Evolutionary conservation across 2,113 vertebrate species (phyloP).

Genomic region (Progne subis): DNA sequence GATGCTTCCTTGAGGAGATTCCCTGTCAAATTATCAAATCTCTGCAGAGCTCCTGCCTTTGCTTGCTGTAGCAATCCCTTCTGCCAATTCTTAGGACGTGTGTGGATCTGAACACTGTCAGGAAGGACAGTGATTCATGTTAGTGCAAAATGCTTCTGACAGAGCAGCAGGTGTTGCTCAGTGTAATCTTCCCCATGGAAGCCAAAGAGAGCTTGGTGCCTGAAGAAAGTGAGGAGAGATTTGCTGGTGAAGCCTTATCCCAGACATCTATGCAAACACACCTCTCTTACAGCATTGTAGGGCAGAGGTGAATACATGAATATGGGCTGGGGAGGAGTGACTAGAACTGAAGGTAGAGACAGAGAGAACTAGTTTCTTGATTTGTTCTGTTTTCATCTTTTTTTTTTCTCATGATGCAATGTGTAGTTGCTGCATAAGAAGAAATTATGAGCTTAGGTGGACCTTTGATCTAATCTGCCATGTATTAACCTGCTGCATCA

Average conservation of each 20-base stretch:
- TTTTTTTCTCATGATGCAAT: not conserved
- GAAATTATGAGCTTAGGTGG: not conserved
- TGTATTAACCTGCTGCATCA: not conserved
- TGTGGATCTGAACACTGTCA: not conserved
- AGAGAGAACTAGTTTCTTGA: not conserved
- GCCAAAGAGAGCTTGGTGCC: not conserved
- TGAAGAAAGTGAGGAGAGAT: not conserved
- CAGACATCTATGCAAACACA: not conserved
- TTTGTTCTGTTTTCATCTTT: not conserved
- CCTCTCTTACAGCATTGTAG: not conserved
- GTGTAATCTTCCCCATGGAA: not conserved
- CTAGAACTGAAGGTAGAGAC: not conserved
- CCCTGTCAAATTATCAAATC: not conserved
- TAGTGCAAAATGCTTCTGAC: conserved; percentile 33
- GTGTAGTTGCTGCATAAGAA: not conserved
- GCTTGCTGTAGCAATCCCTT: not conserved
- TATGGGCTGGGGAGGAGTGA: not conserved
- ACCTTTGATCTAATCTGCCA: not conserved
- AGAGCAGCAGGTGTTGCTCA: conserved; percentile 42
- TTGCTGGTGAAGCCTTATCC: not conserved
- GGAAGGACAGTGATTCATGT: not conserved
- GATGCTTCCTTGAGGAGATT: not conserved
- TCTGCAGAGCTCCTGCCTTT: not conserved
- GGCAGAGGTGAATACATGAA: not conserved
- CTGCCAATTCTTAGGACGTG: not conserved